Conservation (phyloP, 2,113 vertebrate genomes). For the Antechinus stuartii region DNA sequence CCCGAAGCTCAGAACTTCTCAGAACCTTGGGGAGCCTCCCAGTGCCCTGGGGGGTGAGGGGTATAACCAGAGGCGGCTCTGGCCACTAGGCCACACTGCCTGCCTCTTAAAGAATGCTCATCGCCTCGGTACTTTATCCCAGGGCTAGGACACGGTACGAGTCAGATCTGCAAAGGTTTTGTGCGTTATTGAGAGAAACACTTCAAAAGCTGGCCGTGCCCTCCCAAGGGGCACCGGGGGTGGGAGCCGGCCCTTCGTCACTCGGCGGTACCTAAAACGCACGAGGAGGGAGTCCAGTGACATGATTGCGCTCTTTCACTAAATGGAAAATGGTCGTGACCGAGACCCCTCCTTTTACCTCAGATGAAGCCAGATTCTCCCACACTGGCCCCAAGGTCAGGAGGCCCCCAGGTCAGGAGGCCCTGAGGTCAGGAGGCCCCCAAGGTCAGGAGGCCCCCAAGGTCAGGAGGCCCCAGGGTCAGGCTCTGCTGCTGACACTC, state of each 20-base stretch:
- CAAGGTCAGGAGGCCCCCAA: no score
- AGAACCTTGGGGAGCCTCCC: no score
- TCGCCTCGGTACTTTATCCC: background rate
- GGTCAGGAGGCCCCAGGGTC: background rate
- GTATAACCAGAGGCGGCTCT: background rate
- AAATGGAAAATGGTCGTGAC: constrained; percentile 8
- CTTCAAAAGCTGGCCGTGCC: constrained; percentile 56
- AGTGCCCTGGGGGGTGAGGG: background rate
- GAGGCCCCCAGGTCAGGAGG: background rate
- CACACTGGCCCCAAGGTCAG: background rate
- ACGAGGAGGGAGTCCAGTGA: constrained; percentile 35
- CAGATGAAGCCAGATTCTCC: constrained; percentile 43
- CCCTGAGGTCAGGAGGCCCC: no score
- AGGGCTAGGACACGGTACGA: no score
- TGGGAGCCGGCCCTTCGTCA: constrained; percentile 51
- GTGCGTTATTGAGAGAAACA: background rate
- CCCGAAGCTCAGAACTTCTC: no score
- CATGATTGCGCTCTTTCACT: constrained; percentile 54
- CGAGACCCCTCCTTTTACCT: background rate
- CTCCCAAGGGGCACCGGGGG: background rate
- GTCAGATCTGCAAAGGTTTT: no score
- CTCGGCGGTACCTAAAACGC: constrained; percentile 45
- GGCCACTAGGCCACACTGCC: background rate
- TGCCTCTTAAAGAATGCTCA: background rate
- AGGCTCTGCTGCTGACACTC: background rate